Evolutionary conservation across 2,113 vertebrate genomes (phyloP).

Genomic region (Podocnemis expansa): DNA sequence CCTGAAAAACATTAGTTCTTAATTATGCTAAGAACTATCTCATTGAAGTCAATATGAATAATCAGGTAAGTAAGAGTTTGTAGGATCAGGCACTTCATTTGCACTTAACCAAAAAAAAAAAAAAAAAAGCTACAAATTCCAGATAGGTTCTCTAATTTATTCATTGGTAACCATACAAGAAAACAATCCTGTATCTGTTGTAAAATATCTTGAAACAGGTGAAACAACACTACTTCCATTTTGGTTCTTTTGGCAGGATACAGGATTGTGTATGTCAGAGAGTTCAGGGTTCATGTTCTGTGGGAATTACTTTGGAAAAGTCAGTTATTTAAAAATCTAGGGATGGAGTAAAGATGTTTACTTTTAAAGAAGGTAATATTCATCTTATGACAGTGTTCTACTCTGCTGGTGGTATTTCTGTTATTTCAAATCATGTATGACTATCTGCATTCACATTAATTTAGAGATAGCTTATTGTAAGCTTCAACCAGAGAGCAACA

Average conservation of each 20-base stretch:
- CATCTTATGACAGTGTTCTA: background rate
- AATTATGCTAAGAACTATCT: background rate
- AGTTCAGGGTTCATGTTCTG: background rate
- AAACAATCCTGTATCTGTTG: background rate
- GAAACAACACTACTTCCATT: background rate
- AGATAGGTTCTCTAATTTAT: background rate
- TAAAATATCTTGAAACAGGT: background rate
- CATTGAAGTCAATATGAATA: background rate
- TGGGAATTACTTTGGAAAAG: background rate
- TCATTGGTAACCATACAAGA: background rate
- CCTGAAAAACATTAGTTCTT: background rate
- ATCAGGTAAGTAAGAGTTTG: background rate
- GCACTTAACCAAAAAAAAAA: background rate
- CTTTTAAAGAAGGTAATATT: background rate
- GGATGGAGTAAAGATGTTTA: background rate
- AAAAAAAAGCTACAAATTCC: background rate
- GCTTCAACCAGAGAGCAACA: background rate
- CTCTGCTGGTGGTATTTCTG: background rate
- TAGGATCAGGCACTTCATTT: background rate
- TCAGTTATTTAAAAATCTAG: background rate
- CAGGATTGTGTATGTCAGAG: background rate
- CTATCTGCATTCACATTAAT: background rate
- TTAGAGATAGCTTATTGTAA: background rate
- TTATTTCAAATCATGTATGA: background rate
- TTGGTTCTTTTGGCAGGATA: background rate